Base-by-base conservation (phyloP, 1,140 invertebrate genomes). In the Lepidurus apus region DNA sequence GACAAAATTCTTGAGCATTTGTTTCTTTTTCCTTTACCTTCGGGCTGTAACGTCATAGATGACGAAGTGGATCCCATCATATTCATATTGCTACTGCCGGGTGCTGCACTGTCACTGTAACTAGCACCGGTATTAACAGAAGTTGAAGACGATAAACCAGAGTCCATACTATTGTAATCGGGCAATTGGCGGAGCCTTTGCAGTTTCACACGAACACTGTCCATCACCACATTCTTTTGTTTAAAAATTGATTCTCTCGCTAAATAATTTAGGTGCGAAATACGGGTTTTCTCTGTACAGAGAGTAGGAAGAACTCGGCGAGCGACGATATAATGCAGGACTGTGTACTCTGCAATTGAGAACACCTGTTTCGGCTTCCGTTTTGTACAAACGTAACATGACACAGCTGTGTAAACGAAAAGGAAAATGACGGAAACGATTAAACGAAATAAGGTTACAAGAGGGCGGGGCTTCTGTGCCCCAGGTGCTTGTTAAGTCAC, bases 61-160 rank as follows among this genome's bases (percentile, higher is more conserved):
- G 53, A 65, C 13, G 53, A 65, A n/a, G 53, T 65, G 13, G 53
- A 65, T 65, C 53, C 13, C 53, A 65, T 65, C 53, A 65, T 65
- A 65, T 65, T 65, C n/a, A 21, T 65, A 21, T 65, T 65, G 53
- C 53, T 21, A 7, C 8, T 17, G 7, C 53, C 53, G 53, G 53
- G n/a, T 17, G 34, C 34, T 34, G 21, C 8, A 65, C 53, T 65
- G 13, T 65, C 53, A 65, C 53, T 17, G 53, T 65, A 11, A 17
- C 13, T 65, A n/a, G 34, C 2, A 34, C 34, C 34, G 34, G 13
- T 65, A 65, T 65, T 21, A 1, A 21, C 17, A 65, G 53, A 65
- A 7, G 6, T 13, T 17, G 53, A 65, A 65, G 53, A 17, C 9
- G 53, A 21, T 17, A 65, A 65, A 65, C 53, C 53, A 65, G 53